These are phyloP conservation scores for Hirtodrosophila histrioides DNA, from an alignment of 2,888 invertebrate genomes.

Conservation along the genomic window DNA sequence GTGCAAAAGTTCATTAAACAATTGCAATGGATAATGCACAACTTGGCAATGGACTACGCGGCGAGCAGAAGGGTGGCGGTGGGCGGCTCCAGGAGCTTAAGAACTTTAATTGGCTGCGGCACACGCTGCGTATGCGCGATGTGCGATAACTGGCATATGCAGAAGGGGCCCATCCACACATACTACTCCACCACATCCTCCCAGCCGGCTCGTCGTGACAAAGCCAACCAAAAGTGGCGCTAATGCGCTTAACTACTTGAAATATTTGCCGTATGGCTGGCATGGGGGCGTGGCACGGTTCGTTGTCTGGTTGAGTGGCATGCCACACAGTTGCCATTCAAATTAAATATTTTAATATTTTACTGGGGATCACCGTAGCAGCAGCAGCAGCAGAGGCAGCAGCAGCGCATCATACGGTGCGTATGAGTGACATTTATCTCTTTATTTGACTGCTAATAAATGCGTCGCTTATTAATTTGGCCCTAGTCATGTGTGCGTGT, in stretches of 20 bases:
- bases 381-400: constrained; percentile 51
- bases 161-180: constrained; percentile 27
- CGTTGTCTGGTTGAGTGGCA: constrained; percentile 45
- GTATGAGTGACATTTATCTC: constrained; percentile 77
- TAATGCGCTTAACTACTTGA: constrained; percentile 79
- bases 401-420: constrained; percentile 49
- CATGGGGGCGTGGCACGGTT: constrained; percentile 11
- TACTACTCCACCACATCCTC: constrained; percentile 1
- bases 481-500: constrained; percentile 8
- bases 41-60: constrained; percentile 24
- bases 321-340: constrained; percentile 49
- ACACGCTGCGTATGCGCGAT: constrained; percentile 74
- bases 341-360: constrained; percentile 70
- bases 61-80: constrained; percentile 1
- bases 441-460: constrained; percentile 78
- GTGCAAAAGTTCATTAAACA: constrained; percentile 76
- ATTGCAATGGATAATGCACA: constrained; percentile 73
- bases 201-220: constrained; percentile 30
- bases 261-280: constrained; percentile 64
- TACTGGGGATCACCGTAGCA: constrained; percentile 46
- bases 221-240: constrained; percentile 74
- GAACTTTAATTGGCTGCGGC: constrained; percentile 78
- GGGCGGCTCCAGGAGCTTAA: constrained; percentile 50
- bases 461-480: constrained; percentile 72
- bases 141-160: constrained; percentile 69